Evolutionary conservation across 2,888 invertebrate genomes (phyloP).

Genomic region (Trachelus troglodyta): DNA sequence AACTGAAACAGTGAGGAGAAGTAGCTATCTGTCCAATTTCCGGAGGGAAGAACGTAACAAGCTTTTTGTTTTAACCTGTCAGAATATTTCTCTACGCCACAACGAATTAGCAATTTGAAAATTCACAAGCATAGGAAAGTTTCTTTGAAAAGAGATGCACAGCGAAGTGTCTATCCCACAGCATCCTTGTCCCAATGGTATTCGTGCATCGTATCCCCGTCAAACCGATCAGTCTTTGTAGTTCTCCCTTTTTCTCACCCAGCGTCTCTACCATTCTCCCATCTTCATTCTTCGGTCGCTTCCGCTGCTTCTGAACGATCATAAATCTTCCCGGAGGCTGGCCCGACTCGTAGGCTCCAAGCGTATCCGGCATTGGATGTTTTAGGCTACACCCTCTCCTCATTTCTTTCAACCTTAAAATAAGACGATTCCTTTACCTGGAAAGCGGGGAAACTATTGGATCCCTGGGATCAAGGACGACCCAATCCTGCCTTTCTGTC

Average conservation of each 20-base stretch:
- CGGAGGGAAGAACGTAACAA: background rate
- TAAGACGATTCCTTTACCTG: constrained; percentile 19
- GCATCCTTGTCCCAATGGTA: background rate
- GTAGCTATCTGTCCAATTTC: background rate
- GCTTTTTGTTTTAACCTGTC: background rate
- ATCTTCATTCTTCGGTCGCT: constrained; percentile 13
- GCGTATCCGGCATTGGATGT: constrained; percentile 23
- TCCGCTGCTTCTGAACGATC: constrained; percentile 16
- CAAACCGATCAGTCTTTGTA: background rate
- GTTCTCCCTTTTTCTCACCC: background rate
- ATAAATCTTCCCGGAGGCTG: constrained; percentile 17
- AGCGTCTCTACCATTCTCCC: background rate
- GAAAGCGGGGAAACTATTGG: constrained; percentile 24
- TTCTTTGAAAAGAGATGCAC: background rate
- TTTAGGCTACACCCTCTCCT: constrained; percentile 23
- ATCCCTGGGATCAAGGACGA: constrained; percentile 10
- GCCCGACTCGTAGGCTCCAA: constrained; percentile 18
- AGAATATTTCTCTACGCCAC: background rate
- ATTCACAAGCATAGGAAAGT: background rate
- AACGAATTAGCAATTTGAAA: background rate
- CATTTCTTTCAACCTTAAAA: constrained; percentile 9
- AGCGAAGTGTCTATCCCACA: background rate
- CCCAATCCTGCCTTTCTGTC: background rate
- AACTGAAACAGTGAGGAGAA: background rate
- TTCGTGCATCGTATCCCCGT: background rate